Base-by-base conservation (phyloP, 2,113 vertebrate species). In the Myrmecobius fasciatus region DNA sequence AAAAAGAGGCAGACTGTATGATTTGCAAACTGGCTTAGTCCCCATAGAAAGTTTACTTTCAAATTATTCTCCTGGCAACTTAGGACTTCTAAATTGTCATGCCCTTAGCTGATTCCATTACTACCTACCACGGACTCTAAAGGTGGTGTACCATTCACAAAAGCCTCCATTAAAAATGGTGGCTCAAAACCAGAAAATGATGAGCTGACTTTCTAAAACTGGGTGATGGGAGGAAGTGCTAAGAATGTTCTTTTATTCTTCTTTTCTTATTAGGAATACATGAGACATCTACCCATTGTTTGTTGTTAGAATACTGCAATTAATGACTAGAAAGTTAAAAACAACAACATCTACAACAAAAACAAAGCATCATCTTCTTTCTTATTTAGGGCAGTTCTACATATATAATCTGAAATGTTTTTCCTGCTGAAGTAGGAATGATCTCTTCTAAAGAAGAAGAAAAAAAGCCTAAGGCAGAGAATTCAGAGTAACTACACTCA, bases 1-100 rank as follows among this genome's bases (percentile, higher is more conserved):
- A 97, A 95, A 46, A 90, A 97, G 96, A 92, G 97, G 95, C 94
- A 24, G 97, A 94, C 95, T 91, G 17, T 43, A n/a, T 83, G 36
- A 83, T 83, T 43, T 83, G 67, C 67, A 83, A 24, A 43, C 2
- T n/a, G n/a, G 36, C 20, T 91, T 67, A 88, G 83, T 88, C 8
- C 91, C 20, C 52, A 4, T 0, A 60, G 47, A 51, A 43, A 26
- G 22, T 22, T 53, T 88, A 1, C 14, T 56, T 88, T 92, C 36
- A 53, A 89, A 54, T 28, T 54, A 93, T 9, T 53, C 36, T 28
- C 54, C 1, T 47, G 47, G 92, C 25, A 48, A 24, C 11, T 53
- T 51, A 89, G 31, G 52, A 12, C 43, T n/a, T 93, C 91, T 26
- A 52, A 47, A 75, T 46, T 43, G 25, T 1, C 12, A 25, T 67